Evolutionary conservation across 2,888 invertebrate genomes (phyloP), one percentile per base, ranked within the genome.

Genomic region (Romanomermis culicivorax): DNA sequence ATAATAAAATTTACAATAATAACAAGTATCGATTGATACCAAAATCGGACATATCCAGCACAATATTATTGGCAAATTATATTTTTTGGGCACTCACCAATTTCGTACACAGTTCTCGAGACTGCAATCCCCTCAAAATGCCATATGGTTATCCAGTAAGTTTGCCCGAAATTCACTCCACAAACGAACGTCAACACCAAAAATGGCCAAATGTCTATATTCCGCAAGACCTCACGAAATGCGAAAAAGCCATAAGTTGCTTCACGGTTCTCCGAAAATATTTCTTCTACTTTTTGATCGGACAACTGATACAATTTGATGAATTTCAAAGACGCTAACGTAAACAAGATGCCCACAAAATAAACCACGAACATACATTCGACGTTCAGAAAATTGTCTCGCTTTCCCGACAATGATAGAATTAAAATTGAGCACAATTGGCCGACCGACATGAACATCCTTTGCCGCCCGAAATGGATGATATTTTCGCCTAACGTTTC

Each of bases 91-190:
- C n/a, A n/a, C n/a, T n/a, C n/a, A n/a, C n/a, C n/a, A n/a, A n/a
- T n/a, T n/a, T n/a, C n/a, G n/a, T n/a, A n/a, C n/a, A n/a, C n/a
- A n/a, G n/a, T n/a, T n/a, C n/a, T n/a, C 23, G 36, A 27, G 4
- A 47, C 53, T 4, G 26, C 47, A 4, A 53, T 25, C 2, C 20
- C 27, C 47, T 53, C 50, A 2, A 53, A 20, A 50, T 53, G 27
- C 53, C 53, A 53, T 2, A 53, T 47, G 25, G 36, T 45, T n/a
- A 53, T 29, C 53, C 53, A 53, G 3, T 25, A 26, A 4, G 48
- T n/a, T 11, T 14, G 20, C 17, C 53, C 53, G 27, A 53, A 53
- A 53, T 53, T 53, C 3, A 47, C 7, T 3, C 53, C 53, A n/a
- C 4, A 2, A 3, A 53, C 24, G 23, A 53, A 53, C 3, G 27